Base-by-base conservation (phyloP, 2,113 vertebrate genomes). In the Ophiodon elongatus region DNA sequence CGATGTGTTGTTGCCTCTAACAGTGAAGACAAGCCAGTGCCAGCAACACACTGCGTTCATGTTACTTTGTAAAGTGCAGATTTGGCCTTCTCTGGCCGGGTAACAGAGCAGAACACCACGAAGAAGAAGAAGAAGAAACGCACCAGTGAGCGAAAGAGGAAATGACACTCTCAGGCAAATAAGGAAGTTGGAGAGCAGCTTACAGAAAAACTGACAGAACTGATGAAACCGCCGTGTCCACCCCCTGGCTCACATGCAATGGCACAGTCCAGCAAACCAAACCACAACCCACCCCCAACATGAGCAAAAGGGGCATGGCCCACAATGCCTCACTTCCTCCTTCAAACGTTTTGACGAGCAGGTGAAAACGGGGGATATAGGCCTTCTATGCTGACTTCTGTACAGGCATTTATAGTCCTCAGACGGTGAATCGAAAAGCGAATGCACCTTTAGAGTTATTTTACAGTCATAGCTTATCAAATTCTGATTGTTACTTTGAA, bases 181-280 rank as follows among this genome's bases (percentile, higher is more conserved):
- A 29, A 92, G 94, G 94, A 94, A 94, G 93, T 92, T 50, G 64
- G 85, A 77, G 33, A 71, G 74, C 68, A 65, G 74, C 74, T 5
- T 37, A 77, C 82, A 88, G 88, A 89, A 83, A 86, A 74, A 85
- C 79, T 81, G 83, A 89, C 73, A 82, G 47, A 8, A 67, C 81
- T 89, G 84, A 86, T 78, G 84, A 90, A 93, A 88, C 79, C 8
- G 52, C 14, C 31, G 9, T 47, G 71, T 78, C 87, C 87, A 78
- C 74, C 47, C 65, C 57, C 52, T 60, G 1, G 11, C 43, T 54
- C 56, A 50, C 31, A 15, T 31, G 63, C 11, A 60, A n/a, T 84
- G 83, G 83, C 84, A 86, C 76, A 80, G 15, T 56, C 71, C n/a
- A 14, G 2, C 25, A 9, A 56, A 56, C 35, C 52, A 70, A 66